Base-by-base conservation (phyloP, 2,113 vertebrate species). In the Calyptommatus sinebrachiatus region DNA sequence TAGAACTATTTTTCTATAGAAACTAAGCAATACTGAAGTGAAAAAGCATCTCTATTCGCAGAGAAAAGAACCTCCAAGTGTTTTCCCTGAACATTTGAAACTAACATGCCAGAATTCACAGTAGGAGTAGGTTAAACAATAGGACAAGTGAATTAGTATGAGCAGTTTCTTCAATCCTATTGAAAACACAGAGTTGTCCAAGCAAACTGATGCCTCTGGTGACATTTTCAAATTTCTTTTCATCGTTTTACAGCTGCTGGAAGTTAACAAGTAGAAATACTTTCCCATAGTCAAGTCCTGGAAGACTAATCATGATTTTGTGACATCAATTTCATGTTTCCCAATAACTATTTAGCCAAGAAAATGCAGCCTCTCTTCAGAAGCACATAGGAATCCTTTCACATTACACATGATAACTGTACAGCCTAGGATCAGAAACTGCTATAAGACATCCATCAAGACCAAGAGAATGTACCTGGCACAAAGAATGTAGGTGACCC, bases 81-180 rank as follows among this genome's bases (percentile, higher is more conserved):
- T 78, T 46, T 20, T 28, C 46, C 60, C 76, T 76, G 0, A 0
- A 57, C 50, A 50, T 12, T 72, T 4, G 74, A 45, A 74, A 75
- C 1, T 78, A 76, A 35, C 0, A 0, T 12, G 0, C 24, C 0
- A 1, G 85, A 66, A 88, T 9, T 18, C 53, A 57, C 53, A 18
- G 18, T 12, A 57, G 8, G 10, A 0, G 28, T 5, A 20, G 50
- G 35, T 60, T 1, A 0, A 4, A 45, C 21, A 24, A n/a, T 60
- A 62, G 24, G 6, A 5, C 48, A 28, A 70, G 28, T 18, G 3
- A 0, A 0, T 31, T 35, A 68, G 35, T 68, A 35, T 41, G 31
- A 35, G 60, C 24, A 76, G 10, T 20, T 45, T 35, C 22, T 26
- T 26, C 31, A 74, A 24, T 14, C 57, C 35, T 45, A 60, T 24